A percentile compares a stretch with the other conserved stretches of the same genome.
Conservation (phyloP, 2,113 vertebrate genomes). For the Channa maculata region DNA sequence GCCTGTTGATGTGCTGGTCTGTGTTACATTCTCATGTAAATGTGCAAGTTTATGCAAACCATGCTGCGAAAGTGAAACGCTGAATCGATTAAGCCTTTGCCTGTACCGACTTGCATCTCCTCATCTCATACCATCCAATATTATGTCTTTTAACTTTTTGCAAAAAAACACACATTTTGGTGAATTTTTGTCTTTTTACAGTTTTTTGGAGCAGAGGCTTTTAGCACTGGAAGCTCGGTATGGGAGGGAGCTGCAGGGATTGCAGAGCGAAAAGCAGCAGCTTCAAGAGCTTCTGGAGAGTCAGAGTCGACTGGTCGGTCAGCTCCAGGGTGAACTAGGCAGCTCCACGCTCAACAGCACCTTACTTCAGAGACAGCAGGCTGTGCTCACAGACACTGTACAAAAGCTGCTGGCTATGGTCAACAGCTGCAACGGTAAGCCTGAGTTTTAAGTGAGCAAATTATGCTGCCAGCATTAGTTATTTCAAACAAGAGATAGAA, state of each 20-base stretch:
- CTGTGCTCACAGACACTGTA: conserved; percentile 79
- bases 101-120: not conserved
- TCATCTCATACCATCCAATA: not conserved
- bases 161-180: not conserved
- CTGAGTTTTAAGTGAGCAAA: not conserved
- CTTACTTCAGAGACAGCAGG: conserved; percentile 81
- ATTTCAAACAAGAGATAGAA: not conserved
- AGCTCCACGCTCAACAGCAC: conserved; percentile 81
- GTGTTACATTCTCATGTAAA: conserved; percentile 58
- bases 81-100: conserved; percentile 36
- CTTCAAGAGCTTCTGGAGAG: conserved; percentile 81
- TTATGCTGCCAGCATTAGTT: not conserved
- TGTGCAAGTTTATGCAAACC: conserved; percentile 34
- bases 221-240: conserved; percentile 80
- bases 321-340: conserved; percentile 82
- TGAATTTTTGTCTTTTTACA: conserved; percentile 41
- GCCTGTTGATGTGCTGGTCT: conserved; percentile 49
- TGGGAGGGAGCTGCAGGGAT: conserved; percentile 74
- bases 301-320: conserved; percentile 78
- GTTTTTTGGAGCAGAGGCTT: conserved; percentile 84
- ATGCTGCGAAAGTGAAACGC: conserved; percentile 25
- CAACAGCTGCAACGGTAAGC: conserved; percentile 83
- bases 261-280: conserved; percentile 82
- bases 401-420: conserved; percentile 80
- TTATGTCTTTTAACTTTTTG: not conserved